phyloP scores from a whole-genome alignment of 2,797 vertebrate species.

The Bovichtus diacanthus region DNA sequence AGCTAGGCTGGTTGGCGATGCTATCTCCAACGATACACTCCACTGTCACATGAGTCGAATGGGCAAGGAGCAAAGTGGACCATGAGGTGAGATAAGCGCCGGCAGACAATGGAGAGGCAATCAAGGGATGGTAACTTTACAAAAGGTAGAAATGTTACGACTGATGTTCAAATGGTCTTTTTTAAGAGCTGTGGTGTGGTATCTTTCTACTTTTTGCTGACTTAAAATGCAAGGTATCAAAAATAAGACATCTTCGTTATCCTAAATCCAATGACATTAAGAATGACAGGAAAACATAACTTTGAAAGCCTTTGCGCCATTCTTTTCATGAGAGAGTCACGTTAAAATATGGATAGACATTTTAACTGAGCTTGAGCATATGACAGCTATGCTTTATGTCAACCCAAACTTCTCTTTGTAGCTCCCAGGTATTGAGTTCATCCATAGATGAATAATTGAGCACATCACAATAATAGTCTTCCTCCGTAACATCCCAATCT shows the following conservation, averaged over 20 bases:
- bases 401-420: slow-evolving; percentile 12
- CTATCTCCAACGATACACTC: slow-evolving; percentile 45
- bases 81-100: slow-evolving; percentile 55
- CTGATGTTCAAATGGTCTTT: slow-evolving; percentile 10
- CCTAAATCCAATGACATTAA: neutral
- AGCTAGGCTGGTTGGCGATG: slow-evolving; percentile 18
- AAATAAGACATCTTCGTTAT: neutral
- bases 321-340: neutral
- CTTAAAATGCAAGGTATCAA: neutral
- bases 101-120: slow-evolving; percentile 43
- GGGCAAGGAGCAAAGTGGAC: slow-evolving; percentile 30
- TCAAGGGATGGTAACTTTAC: slow-evolving; percentile 22
- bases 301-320: neutral
- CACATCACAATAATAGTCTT: slow-evolving; percentile 73
- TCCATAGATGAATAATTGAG: slow-evolving; percentile 71
- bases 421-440: slow-evolving; percentile 53
- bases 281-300: neutral
- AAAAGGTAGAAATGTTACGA: slow-evolving; percentile 14
- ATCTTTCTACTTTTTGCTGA: neutral
- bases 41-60: slow-evolving; percentile 25
- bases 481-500: slow-evolving; percentile 65
- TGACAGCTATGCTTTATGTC: slow-evolving; percentile 34
- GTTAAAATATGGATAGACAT: slow-evolving; percentile 17
- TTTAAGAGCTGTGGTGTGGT: neutral
- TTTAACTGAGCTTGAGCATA: slow-evolving; percentile 12